phyloP scores from a whole-genome alignment of 2,888 invertebrate genomes.

The Dione vanillae region DNA sequence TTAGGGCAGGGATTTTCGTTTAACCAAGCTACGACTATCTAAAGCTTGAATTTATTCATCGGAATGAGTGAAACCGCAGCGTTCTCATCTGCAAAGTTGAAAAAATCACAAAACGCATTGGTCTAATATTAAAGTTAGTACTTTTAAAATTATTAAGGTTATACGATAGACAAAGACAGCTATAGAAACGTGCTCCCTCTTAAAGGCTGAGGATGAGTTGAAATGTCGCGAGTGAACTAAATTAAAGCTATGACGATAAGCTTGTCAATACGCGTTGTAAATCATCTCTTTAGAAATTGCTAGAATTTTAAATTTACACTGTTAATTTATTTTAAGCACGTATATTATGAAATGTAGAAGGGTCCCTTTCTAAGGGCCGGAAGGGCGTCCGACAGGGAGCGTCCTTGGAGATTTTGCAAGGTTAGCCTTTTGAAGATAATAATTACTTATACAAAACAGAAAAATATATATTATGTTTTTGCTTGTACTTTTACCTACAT shows the following conservation, averaged over 20 bases:
- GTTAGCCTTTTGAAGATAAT: slow-evolving; percentile 51
- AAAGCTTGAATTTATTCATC: slow-evolving; percentile 45
- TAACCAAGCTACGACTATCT: slow-evolving; percentile 15
- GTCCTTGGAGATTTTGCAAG: slow-evolving; percentile 66
- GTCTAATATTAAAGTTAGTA: slow-evolving; percentile 45
- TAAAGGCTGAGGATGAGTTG: slow-evolving; percentile 63
- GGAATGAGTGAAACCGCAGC: slow-evolving; percentile 53
- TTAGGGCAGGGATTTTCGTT: slow-evolving; percentile 56
- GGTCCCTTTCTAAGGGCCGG: slow-evolving; percentile 58
- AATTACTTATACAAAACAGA: not conserved
- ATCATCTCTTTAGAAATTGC: slow-evolving; percentile 57
- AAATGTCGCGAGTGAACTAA: slow-evolving; percentile 54
- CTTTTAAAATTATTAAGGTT: slow-evolving; percentile 50
- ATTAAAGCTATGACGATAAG: slow-evolving; percentile 48
- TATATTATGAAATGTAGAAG: slow-evolving; percentile 54
- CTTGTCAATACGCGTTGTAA: slow-evolving; percentile 50
- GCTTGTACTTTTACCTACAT: not conserved
- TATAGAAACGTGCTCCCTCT: slow-evolving; percentile 63
- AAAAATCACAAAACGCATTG: slow-evolving; percentile 49
- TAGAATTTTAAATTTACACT: slow-evolving; percentile 56
- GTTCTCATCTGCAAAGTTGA: slow-evolving; percentile 49
- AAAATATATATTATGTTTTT: not conserved
- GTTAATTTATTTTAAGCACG: slow-evolving; percentile 49
- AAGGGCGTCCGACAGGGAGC: slow-evolving; percentile 55
- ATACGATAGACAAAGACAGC: slow-evolving; percentile 58